Evolutionary conservation across 2,797 vertebrate genomes (phyloP).

Genomic region (Oryzias sinensis): DNA sequence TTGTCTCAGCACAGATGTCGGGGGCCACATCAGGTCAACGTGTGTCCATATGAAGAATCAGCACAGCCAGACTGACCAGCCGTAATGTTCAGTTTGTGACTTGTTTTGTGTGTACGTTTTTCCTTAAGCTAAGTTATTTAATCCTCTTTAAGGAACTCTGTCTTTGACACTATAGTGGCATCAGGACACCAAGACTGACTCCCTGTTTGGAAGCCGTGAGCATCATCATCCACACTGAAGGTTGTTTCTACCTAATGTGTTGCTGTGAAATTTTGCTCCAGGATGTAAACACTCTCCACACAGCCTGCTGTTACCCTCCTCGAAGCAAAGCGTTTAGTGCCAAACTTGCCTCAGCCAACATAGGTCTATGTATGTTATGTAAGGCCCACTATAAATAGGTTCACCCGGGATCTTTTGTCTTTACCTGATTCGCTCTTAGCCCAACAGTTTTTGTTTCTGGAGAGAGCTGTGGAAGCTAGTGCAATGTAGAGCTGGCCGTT

Average conservation of each 20-base stretch:
- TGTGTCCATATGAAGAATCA: slow-evolving; percentile 22
- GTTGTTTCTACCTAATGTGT: slow-evolving; percentile 39
- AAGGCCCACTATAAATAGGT: slow-evolving; percentile 85
- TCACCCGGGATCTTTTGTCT: slow-evolving; percentile 87
- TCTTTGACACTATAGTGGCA: slow-evolving; percentile 50
- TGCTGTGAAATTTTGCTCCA: slow-evolving; percentile 38
- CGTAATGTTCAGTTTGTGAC: slow-evolving; percentile 30
- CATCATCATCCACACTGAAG: slow-evolving; percentile 31
- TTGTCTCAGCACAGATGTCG: slow-evolving; percentile 50
- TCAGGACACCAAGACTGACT: slow-evolving; percentile 33
- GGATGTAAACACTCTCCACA: slow-evolving; percentile 29
- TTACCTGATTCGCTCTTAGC: slow-evolving; percentile 87
- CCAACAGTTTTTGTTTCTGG: slow-evolving; percentile 87
- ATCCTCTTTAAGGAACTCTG: slow-evolving; percentile 39
- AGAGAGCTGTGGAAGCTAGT: slow-evolving; percentile 81
- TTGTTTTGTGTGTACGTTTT: slow-evolving; percentile 5
- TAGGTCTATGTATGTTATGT: slow-evolving; percentile 83
- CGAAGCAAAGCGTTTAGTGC: slow-evolving; percentile 60
- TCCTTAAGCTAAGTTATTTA: slow-evolving; percentile 18
- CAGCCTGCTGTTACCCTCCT: slow-evolving; percentile 27
- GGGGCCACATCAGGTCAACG: slow-evolving; percentile 36
- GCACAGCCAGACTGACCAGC: slow-evolving; percentile 15
- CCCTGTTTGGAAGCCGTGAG: slow-evolving; percentile 26
- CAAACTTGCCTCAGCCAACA: slow-evolving; percentile 69
- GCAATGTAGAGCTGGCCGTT: slow-evolving; percentile 83